Conservation (phyloP, 1,140 invertebrate species). For the Glomeris maerens region DNA sequence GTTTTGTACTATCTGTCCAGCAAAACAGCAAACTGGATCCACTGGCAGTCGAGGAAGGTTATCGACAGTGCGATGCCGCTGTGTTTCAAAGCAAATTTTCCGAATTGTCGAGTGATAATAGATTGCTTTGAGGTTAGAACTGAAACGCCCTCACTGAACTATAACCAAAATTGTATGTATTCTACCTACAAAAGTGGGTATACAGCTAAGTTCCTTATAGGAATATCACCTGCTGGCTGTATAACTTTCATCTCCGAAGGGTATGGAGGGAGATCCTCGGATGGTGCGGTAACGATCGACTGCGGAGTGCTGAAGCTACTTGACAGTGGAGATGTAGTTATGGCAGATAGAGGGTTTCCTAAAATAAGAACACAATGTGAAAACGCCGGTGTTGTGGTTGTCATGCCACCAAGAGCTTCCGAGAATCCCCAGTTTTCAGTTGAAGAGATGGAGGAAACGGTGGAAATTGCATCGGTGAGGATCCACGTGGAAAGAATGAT, state of each 20-base stretch:
- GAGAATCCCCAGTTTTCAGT: slow-evolving; percentile 19
- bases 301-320: slow-evolving; percentile 28
- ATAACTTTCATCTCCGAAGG: slow-evolving; percentile 29
- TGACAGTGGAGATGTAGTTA: too few species aligned
- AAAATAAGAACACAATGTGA: slow-evolving; percentile 19
- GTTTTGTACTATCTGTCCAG: too few species aligned
- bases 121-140: too few species aligned
- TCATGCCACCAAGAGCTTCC: slow-evolving; percentile 24
- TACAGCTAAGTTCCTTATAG: slow-evolving; percentile 30
- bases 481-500: slow-evolving; percentile 29
- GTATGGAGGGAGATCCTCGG: slow-evolving; percentile 27
- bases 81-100: slow-evolving; percentile 25
- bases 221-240: slow-evolving; percentile 28
- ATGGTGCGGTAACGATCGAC: slow-evolving; percentile 26
- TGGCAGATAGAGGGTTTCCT: slow-evolving; percentile 31
- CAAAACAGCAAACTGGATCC: too few species aligned
- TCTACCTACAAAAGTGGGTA: slow-evolving; percentile 30
- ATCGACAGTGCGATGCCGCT: too few species aligned
- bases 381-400: slow-evolving; percentile 16
- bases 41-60: too few species aligned
- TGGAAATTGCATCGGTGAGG: slow-evolving; percentile 23
- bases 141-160: background rate
- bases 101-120: slow-evolving; percentile 28
- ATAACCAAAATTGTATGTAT: slow-evolving; percentile 21
- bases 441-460: slow-evolving; percentile 22